A percentile compares a stretch with the other conserved stretches of the same genome.
Conservation (phyloP, 2,888 invertebrate genomes). For the Myopa testacea region DNA sequence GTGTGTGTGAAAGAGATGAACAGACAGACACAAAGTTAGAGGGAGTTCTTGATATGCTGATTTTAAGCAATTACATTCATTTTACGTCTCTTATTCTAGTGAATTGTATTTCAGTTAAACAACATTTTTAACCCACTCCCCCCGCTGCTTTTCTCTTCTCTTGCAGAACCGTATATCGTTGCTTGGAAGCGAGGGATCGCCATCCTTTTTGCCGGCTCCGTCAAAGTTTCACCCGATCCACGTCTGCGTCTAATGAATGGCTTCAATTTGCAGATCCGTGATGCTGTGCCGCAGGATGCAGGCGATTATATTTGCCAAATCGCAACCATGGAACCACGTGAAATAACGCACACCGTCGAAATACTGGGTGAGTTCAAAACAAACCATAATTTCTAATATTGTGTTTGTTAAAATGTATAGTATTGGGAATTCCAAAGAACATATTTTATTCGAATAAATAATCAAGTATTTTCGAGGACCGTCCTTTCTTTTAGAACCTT, state of each 20-base stretch:
- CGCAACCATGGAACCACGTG: slow-evolving; percentile 74
- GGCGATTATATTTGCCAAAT: slow-evolving; percentile 79
- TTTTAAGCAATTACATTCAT: no score
- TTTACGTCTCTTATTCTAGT: background rate
- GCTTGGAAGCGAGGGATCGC: slow-evolving; percentile 78
- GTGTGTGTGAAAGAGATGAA: no score
- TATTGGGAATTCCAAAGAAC: slow-evolving; percentile 48
- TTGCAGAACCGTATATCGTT: slow-evolving; percentile 73
- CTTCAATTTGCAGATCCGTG: slow-evolving; percentile 75
- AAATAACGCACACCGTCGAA: slow-evolving; percentile 76
- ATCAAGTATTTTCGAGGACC: no score
- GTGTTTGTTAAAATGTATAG: slow-evolving; percentile 59
- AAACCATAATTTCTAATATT: slow-evolving; percentile 49
- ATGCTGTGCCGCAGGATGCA: slow-evolving; percentile 75
- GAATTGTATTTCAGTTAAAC: slow-evolving; percentile 7
- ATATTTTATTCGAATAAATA: background rate
- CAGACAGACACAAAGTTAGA: no score
- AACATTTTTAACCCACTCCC: background rate
- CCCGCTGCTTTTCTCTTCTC: slow-evolving; percentile 26
- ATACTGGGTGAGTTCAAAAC: slow-evolving; percentile 73
- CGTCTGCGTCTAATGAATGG: slow-evolving; percentile 74
- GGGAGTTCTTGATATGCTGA: no score
- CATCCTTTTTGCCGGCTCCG: slow-evolving; percentile 74
- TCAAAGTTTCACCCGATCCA: slow-evolving; percentile 76
- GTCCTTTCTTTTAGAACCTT: no score